Evolutionary conservation across 2,888 invertebrate species (phyloP).

Genomic region (Allophyes oxyacanthae): DNA sequence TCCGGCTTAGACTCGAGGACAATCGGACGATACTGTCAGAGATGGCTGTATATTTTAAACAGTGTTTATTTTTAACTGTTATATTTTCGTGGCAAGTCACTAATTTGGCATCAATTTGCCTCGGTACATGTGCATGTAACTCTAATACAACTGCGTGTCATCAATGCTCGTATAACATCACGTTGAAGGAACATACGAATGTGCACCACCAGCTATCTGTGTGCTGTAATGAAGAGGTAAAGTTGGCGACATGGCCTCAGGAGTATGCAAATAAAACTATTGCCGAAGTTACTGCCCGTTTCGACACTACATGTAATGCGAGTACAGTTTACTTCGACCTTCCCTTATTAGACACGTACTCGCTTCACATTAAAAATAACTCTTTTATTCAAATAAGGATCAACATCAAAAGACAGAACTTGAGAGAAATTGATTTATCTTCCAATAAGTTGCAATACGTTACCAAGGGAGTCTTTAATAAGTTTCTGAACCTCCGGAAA

Average conservation of each 20-base stretch:
- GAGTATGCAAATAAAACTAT: slow-evolving; percentile 76
- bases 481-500: slow-evolving; percentile 89
- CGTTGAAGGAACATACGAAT: slow-evolving; percentile 73
- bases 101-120: slow-evolving; percentile 73
- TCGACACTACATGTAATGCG: slow-evolving; percentile 70
- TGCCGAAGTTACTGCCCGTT: slow-evolving; percentile 68
- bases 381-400: slow-evolving; percentile 73
- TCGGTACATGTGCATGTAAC: slow-evolving; percentile 72
- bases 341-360: slow-evolving; percentile 72
- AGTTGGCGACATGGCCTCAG: slow-evolving; percentile 63
- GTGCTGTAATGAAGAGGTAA: slow-evolving; percentile 73
- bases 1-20: slow-evolving; percentile 72
- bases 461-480: slow-evolving; percentile 87
- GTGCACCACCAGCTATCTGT: slow-evolving; percentile 64
- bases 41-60: slow-evolving; percentile 79
- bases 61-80: slow-evolving; percentile 76
- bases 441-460: slow-evolving; percentile 88
- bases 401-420: slow-evolving; percentile 72
- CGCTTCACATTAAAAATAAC: slow-evolving; percentile 75
- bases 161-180: slow-evolving; percentile 78
- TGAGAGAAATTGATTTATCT: slow-evolving; percentile 90
- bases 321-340: slow-evolving; percentile 69
- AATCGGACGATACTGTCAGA: slow-evolving; percentile 60
- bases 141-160: slow-evolving; percentile 69
- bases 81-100: slow-evolving; percentile 77